Evolutionary conservation across 2,888 invertebrate species (phyloP).

Genomic region (Gasteruption jaculator): DNA sequence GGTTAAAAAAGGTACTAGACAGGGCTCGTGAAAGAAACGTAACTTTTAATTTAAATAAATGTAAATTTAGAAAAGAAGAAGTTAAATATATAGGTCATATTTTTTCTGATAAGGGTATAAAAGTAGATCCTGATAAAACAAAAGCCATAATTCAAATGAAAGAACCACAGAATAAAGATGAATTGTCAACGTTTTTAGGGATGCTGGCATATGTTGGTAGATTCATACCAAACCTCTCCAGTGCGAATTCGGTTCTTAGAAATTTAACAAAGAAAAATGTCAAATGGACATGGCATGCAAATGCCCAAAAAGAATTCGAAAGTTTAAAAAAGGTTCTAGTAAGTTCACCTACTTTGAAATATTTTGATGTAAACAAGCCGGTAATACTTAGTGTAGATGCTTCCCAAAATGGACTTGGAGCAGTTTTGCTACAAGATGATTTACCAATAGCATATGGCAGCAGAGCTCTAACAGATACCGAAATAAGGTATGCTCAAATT

Average conservation of each 20-base stretch:
- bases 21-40: constrained; percentile 16
- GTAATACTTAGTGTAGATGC: constrained; percentile 30
- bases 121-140: constrained; percentile 17
- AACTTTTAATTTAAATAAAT: constrained; percentile 20
- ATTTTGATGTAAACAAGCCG: constrained; percentile 29
- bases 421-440: constrained; percentile 37
- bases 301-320: constrained; percentile 12
- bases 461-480: constrained; percentile 29
- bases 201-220: constrained; percentile 22
- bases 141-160: constrained; percentile 19
- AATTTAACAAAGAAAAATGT: constrained; percentile 21
- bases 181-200: constrained; percentile 23
- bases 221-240: constrained; percentile 23
- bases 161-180: constrained; percentile 19
- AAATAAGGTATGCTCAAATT: constrained; percentile 35
- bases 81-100: constrained; percentile 21
- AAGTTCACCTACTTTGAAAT: constrained; percentile 28
- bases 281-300: constrained; percentile 15
- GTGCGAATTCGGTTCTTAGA: constrained; percentile 19
- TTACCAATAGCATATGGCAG: constrained; percentile 42
- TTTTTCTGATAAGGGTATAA: constrained; percentile 18
- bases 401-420: constrained; percentile 33
- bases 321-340: constrained; percentile 22
- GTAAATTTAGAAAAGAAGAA: constrained; percentile 14
- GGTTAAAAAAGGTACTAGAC: constrained; percentile 17